These are phyloP conservation scores for Hirundichthys speculiger DNA, from an alignment of 2,113 vertebrate species.

Conservation along the genomic window DNA sequence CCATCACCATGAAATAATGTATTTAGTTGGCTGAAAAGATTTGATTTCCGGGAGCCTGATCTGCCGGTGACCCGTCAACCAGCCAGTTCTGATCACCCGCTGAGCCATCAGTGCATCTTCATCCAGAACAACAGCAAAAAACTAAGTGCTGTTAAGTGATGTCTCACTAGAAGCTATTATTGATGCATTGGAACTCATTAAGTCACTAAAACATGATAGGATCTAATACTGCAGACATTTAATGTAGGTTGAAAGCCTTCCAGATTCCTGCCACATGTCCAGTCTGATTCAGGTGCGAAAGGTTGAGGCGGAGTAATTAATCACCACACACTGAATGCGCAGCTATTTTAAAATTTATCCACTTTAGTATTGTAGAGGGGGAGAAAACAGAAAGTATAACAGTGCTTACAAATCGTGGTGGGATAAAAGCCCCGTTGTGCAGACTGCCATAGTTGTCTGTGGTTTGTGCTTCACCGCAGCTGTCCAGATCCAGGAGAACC, in stretches of 20 bases:
- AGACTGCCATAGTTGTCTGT: conserved; percentile 75
- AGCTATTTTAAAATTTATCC: background rate
- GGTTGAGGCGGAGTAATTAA: conserved; percentile 1
- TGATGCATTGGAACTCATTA: background rate
- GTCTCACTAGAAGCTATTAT: background rate
- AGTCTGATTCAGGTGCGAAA: conserved; percentile 33
- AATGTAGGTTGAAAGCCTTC: conserved; percentile 1
- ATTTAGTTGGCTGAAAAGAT: too few relatives aligned
- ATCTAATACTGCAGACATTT: background rate
- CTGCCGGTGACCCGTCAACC: too few relatives aligned
- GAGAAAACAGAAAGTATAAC: background rate
- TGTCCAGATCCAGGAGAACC: conserved; percentile 75
- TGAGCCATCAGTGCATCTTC: too few relatives aligned
- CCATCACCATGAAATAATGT: too few relatives aligned
- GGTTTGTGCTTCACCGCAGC: conserved; percentile 51
- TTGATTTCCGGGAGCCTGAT: too few relatives aligned
- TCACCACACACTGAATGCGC: conserved; percentile 2
- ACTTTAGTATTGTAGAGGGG: background rate
- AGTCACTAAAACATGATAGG: too few relatives aligned
- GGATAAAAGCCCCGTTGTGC: conserved; percentile 72
- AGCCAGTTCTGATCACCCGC: too few relatives aligned
- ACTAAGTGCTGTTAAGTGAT: conserved; percentile 2
- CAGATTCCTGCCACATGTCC: conserved; percentile 16
- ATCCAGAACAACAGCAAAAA: too few relatives aligned
- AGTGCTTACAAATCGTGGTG: conserved; percentile 78